These are phyloP conservation scores for Ceryle rudis DNA, from an alignment of 2,797 vertebrate species.

Conservation along the genomic window DNA sequence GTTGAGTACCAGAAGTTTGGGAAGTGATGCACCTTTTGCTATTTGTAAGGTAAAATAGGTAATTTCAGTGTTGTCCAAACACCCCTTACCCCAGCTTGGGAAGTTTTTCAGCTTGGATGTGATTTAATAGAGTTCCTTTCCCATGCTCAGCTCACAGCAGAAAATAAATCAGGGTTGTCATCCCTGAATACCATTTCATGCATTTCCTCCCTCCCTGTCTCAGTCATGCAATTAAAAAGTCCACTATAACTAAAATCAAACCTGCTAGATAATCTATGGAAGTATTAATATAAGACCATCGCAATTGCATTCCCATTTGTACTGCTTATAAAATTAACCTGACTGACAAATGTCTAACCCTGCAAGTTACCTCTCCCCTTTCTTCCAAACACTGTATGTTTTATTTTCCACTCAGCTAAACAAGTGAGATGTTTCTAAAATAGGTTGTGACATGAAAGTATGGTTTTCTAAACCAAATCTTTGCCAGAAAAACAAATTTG, in stretches of 20 bases:
- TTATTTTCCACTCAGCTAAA: not conserved
- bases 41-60: not conserved
- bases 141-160: not conserved
- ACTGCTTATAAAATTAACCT: not conserved
- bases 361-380: not conserved
- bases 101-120: not conserved
- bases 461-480: not conserved
- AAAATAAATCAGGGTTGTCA: not conserved
- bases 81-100: not conserved
- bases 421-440: not conserved
- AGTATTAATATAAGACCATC: not conserved
- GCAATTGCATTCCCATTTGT: not conserved
- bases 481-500: not conserved
- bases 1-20: not conserved
- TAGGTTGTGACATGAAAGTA: not conserved
- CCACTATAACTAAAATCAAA: not conserved
- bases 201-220: not conserved
- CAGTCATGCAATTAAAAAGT: not conserved
- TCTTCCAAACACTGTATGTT: not conserved
- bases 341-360: not conserved
- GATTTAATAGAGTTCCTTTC: not conserved
- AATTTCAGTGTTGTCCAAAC: not conserved
- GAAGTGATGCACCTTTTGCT: not conserved
- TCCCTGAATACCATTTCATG: not conserved
- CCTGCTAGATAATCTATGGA: not conserved